Conservation (phyloP, 2,113 vertebrate species). For the Raja brachyura region DNA sequence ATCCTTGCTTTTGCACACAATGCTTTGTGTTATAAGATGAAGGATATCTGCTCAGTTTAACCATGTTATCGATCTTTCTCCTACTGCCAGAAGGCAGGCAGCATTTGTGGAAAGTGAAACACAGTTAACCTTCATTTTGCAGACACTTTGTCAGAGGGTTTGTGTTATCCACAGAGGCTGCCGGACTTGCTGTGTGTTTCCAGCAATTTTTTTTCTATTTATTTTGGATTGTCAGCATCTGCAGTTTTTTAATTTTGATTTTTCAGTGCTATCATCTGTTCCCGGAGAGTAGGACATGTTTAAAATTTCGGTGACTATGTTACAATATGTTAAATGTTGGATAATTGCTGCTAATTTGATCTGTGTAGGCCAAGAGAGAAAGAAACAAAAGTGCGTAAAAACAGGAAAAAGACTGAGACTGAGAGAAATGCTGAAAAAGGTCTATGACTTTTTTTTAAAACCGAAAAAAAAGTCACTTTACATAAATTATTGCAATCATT, state of each 20-base stretch:
- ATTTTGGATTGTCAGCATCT: no score
- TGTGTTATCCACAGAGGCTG: no score
- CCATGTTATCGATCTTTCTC: neutral
- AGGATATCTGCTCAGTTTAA: neutral
- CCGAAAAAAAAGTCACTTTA: neutral
- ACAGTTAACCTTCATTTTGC: no score
- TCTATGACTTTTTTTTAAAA: neutral
- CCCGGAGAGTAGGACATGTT: neutral
- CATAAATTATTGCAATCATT: neutral
- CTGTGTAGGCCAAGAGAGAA: neutral
- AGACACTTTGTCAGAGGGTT: no score
- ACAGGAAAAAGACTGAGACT: neutral
- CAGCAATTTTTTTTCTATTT: no score
- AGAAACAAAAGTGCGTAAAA: neutral
- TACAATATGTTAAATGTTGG: neutral
- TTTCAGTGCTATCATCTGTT: neutral
- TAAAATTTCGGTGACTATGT: neutral
- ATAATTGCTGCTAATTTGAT: neutral
- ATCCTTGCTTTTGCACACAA: neutral
- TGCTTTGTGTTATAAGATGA: neutral
- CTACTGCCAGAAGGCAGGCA: no score
- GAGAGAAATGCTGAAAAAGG: neutral
- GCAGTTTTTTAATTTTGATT: no score
- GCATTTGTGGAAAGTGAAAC: no score
- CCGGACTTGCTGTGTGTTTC: no score